Base-by-base conservation (phyloP, 2,888 invertebrate genomes). In the Polymixis flavicincta region DNA sequence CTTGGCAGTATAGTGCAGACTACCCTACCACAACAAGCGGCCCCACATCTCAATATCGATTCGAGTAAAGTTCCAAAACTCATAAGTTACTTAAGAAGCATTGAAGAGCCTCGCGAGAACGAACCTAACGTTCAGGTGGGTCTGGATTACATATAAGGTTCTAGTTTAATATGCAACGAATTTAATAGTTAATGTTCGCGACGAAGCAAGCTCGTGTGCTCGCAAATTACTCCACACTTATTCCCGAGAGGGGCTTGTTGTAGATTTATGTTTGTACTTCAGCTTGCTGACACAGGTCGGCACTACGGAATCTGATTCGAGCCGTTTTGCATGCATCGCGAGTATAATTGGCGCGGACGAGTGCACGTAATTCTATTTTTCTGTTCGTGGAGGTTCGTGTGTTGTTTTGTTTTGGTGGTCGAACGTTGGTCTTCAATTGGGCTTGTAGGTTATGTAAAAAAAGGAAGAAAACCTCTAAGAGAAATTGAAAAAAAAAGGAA, bases 81-180 rank as follows among this genome's bases (percentile, higher is more conserved):
- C 78, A 79, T 83, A 83, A 87, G 79, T 85, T 86, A 85, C 83
- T 87, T 90, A 87, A 88, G 88, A 90, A 91, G 86, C 87, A 88
- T 89, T 91, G 89, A 90, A 90, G 89, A 90, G 91, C 87, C 89
- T 89, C 90, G 71, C 78, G 89, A 89, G 90, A 82, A 87, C 78
- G 86, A 88, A 92, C 68, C 73, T 69, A 82, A 86, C 89, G 89
- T 91, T 88, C 90, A 92, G 91, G 92, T 92, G 90, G 89, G 80
- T 89, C 91, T 91, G 91, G 92, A 94, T 94, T 94, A 94, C 93
- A 92, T 93, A 52, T 52, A 92, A 92, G 93, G 91, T 90, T 91
- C 92, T 95, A 95, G 94, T 95, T 94, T 95, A 95, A 95, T 95
- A 96, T 96, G 95, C 96, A 96, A 95, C 95, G 96, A 96, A 95